Base-by-base conservation (phyloP, 2,797 vertebrate species). In the Todus mexicanus region DNA sequence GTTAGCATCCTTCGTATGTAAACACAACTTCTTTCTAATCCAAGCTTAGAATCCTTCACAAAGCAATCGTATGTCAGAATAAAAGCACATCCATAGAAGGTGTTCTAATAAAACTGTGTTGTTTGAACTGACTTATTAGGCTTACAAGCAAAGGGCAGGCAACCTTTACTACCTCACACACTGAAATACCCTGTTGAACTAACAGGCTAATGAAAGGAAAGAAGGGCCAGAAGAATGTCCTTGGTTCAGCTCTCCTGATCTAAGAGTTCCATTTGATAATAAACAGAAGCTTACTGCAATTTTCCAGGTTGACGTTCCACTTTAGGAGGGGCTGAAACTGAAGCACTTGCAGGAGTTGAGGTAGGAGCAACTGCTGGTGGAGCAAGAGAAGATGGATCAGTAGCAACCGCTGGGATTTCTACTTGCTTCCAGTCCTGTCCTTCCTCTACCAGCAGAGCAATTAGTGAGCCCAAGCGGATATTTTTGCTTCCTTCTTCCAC, bases 351-450 rank as follows among this genome's bases (percentile, higher is more conserved):
- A 37, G 94, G 57, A 53, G 96, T 10, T 15, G 95, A 65, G 35
- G 88, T n/a, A 22, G 74, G 40, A 11, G 29, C 56, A 86, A 97
- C 72, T 40, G 77, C 66, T 48, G 97, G 68, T 33, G 96, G 57
- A 81, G 93, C 75, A 25, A 50, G 43, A 68, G 96, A 77, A 93
- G 98, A 63, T n/a, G 94, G 80, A 56, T 87, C 94, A 63, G 80
- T 89, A 51, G 56, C 75, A 47, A 97, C 96, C 94, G 97, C 88
- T 38, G 98, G 99, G 56, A 99, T 96, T 94, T 99, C 98, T 91
- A 99, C 98, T 65, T 98, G 97, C 90, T 98, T 99, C 99, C 99
- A 99, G 96, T 99, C 99, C 97, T 99, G 97, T 61, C 99, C 99
- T 98, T 99, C 99, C 91, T 98, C 98, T 86, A 99, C 99, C 96